Base-by-base conservation (phyloP, 1,140 invertebrate species). In the Neodiprion pinetum region DNA sequence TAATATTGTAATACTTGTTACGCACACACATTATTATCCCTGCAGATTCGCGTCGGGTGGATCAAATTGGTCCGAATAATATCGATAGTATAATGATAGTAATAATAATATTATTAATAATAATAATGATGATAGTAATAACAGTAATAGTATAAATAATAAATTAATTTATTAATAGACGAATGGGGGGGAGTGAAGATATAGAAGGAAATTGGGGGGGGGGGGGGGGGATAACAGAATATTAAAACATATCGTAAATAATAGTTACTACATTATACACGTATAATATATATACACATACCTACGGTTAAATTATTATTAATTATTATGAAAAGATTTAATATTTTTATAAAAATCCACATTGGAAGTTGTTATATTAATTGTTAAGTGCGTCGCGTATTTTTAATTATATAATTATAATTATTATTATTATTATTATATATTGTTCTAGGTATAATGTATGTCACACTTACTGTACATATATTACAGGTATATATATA, bases 261-360 rank as follows among this genome's bases (percentile, higher is more conserved):
- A 53, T 53, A 53, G 75, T 83, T 84, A 84, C 79, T 21, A 21
- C 17, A 21, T 21, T 21, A 21, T 21, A 21, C 17, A 21, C 17
- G 17, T 21, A 21, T 21, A 21, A 21, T 21, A 21, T 21, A 21
- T 21, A 21, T 21, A 21, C 17, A 21, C 17, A 21, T 21, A 21
- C 17, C 17, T 21, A 21, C 17, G 17, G 17, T 21, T 21, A 21
- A 21, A 21, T 21, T 21, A 21, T 21, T 21, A 21, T 21, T 79
- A 77, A 80, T 80, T 81, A 82, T 82, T 80, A 80, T 80, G 75
- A 74, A 79, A 79, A 88, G 83, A 86, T 87, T 87, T 83, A 85
- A 89, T 89, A 89, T 89, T 89, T 89, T 89, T 89, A 87, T 89
- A 89, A 21, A 21, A 21, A 88, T 88, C 87, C 88, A 89, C 85